Base-by-base conservation (phyloP, 2,113 vertebrate species). In the Clarias macrocephalus region DNA sequence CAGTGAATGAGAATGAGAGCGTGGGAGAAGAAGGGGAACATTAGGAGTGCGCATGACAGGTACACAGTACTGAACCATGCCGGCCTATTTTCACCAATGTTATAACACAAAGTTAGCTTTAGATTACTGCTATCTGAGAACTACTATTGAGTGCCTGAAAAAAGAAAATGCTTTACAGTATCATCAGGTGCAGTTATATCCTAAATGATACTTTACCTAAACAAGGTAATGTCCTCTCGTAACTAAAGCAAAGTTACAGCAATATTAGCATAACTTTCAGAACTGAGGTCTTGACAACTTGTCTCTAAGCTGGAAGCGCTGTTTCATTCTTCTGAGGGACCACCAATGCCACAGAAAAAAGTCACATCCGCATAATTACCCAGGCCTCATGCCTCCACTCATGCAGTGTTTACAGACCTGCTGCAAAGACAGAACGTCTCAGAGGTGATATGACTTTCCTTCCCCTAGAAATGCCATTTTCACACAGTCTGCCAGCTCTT, bases 401-500 rank as follows among this genome's bases (percentile, higher is more conserved):
- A 79, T 79, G 76, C n/a, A 28, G 23, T 56, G n/a, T 79, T 56
- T 79, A 79, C 15, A 79, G 76, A 57, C 30, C 48, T n/a, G 21
- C 42, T 30, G 28, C 16, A 70, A 59, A 70, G 48, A 63, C 16
- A 83, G 48, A n/a, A 70, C 23, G 3, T 0, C 15, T 56, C 10
- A 70, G 5, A 33, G 28, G 30, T 59, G 12, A 59, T 28, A 52
- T 76, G 11, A 3, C 72, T 52, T 75, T 75, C 21, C 4, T 48
- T 76, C 23, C 42, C 12, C 3, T 23, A 75, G 48, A 73, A 52
- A 52, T 79, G 52, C 1, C n/a, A 56, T 56, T 79, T 79, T 79
- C 63, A 56, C 5, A 54, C 3, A 33, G 66, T 72, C 13, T 76
- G 37, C 37, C 10, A 48, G 33, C 54, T n/a, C 33, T 73, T 25